These are phyloP conservation scores for Branchellion lobata DNA, from an alignment of 2,888 invertebrate species.

Conservation along the genomic window DNA sequence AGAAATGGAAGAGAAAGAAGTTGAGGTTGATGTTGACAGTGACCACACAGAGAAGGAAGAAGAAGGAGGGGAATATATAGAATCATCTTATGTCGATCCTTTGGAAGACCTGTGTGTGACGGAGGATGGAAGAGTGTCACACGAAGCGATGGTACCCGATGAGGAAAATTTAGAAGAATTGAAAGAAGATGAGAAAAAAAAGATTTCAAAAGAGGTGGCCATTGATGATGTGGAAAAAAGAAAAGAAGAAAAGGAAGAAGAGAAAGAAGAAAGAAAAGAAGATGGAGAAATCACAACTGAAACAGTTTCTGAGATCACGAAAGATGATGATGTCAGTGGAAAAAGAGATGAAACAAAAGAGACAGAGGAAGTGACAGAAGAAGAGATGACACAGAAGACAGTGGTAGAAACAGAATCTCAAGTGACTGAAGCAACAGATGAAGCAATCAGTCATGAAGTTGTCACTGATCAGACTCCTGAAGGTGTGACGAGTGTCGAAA, in stretches of 20 bases:
- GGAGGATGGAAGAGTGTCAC: too few relatives aligned
- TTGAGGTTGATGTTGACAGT: neutral
- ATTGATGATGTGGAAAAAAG: neutral
- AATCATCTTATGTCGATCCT: too few relatives aligned
- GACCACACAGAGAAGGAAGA: neutral
- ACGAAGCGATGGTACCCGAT: too few relatives aligned
- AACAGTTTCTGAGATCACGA: too few relatives aligned
- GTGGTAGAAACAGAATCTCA: neutral
- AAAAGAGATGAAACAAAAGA: too few relatives aligned
- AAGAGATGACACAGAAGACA: neutral
- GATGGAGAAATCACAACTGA: too few relatives aligned
- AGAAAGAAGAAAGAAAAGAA: neutral
- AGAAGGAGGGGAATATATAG: neutral
- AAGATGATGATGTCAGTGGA: too few relatives aligned
- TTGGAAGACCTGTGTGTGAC: too few relatives aligned
- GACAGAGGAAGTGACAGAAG: neutral
- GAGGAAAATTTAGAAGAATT: neutral
- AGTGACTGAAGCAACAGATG: neutral
- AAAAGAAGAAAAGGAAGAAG: neutral
- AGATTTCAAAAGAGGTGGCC: neutral
- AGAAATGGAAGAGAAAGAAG: too few relatives aligned
- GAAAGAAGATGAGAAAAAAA: neutral
- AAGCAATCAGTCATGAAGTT: neutral
- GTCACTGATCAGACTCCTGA: too few relatives aligned
- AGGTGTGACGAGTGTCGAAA: neutral